Evolutionary conservation across 2,888 invertebrate genomes (phyloP).

Genomic region (Laothoe populi): DNA sequence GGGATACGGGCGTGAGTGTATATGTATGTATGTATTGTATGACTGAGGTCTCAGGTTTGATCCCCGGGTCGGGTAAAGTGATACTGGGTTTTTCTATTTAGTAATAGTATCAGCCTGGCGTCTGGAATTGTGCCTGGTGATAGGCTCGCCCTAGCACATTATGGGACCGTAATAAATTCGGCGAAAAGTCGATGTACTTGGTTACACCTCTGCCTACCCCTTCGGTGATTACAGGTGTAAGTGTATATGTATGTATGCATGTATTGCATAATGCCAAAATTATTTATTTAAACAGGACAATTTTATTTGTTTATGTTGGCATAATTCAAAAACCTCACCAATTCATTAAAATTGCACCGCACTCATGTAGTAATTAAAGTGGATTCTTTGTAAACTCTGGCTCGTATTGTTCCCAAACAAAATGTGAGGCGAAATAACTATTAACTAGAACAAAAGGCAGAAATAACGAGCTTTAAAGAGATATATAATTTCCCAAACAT

Average conservation of each 20-base stretch:
- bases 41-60: too few species aligned
- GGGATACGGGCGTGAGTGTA: too few species aligned
- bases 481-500: slow-evolving; percentile 52
- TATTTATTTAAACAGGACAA: neutral
- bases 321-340: neutral
- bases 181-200: too few species aligned
- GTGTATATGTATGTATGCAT: neutral
- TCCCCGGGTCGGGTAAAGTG: too few species aligned
- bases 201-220: too few species aligned
- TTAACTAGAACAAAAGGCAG: slow-evolving; percentile 54
- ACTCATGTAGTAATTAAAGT: slow-evolving; percentile 22
- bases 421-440: slow-evolving; percentile 17
- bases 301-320: slow-evolving; percentile 9
- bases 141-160: too few species aligned
- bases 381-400: slow-evolving; percentile 14
- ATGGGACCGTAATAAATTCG: too few species aligned
- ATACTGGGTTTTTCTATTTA: too few species aligned
- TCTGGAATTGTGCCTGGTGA: too few species aligned
- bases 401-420: slow-evolving; percentile 21
- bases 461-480: slow-evolving; percentile 52
- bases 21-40: too few species aligned
- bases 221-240: too few species aligned
- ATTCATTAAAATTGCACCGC: slow-evolving; percentile 3
- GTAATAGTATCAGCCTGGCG: too few species aligned
- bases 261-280: neutral